Conservation (phyloP, 2,797 vertebrate species). For the Microcaecilia unicolor region DNA sequence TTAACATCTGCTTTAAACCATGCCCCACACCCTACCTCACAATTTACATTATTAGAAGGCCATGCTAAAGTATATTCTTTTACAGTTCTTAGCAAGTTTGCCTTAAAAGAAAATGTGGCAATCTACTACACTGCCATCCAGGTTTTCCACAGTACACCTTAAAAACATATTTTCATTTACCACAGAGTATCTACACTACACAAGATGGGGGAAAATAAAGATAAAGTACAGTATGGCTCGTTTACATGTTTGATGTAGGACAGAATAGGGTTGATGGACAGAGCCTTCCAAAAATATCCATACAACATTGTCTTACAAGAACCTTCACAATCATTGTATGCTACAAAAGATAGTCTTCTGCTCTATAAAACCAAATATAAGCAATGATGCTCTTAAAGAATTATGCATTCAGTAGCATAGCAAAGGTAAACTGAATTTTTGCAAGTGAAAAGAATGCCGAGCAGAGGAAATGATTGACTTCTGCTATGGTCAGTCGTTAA, state of each 20-base stretch:
- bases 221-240: too few species aligned
- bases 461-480: conserved; percentile 57
- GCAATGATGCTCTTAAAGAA: conserved; percentile 22
- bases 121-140: not conserved
- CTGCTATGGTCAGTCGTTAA: conserved; percentile 48
- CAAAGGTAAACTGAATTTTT: conserved; percentile 36
- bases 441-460: conserved; percentile 32
- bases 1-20: conserved; percentile 35
- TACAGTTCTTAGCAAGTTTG: conserved; percentile 36
- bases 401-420: conserved; percentile 17
- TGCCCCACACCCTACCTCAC: conserved; percentile 31
- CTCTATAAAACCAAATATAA: too few species aligned
- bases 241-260: too few species aligned
- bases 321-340: too few species aligned
- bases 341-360: too few species aligned
- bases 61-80: conserved; percentile 24
- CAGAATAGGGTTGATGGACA: too few species aligned
- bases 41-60: conserved; percentile 37
- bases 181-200: too few species aligned
- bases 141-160: too few species aligned
- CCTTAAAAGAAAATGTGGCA: not conserved
- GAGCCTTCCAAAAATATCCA: too few species aligned
- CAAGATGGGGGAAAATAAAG: too few species aligned
- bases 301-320: too few species aligned
- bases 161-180: too few species aligned